Conservation (phyloP, 2,888 invertebrate species). For the Leptopterna dolabrata region DNA sequence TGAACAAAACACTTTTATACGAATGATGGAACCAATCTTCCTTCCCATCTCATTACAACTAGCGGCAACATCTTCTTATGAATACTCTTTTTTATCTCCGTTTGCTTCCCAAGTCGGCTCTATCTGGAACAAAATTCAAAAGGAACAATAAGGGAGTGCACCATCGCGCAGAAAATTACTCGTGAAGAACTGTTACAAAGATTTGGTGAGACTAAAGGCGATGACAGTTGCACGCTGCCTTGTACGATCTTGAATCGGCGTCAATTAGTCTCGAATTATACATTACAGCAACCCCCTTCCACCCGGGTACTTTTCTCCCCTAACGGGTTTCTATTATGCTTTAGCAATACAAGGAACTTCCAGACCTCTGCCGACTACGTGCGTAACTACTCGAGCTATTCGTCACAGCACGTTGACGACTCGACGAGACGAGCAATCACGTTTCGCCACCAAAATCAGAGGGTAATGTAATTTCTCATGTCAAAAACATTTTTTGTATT, state of each 20-base stretch:
- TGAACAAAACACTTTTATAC: no score
- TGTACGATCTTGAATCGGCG: constrained; percentile 11
- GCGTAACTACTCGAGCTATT: constrained; percentile 25
- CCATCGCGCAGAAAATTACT: constrained; percentile 27
- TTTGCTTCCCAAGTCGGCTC: neutral
- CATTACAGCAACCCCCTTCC: constrained; percentile 19
- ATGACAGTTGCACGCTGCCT: neutral
- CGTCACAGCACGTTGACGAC: constrained; percentile 29
- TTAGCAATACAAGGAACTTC: constrained; percentile 23
- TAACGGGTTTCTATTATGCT: constrained; percentile 40
- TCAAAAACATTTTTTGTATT: constrained; percentile 24
- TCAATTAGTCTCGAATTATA: constrained; percentile 42
- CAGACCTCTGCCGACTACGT: constrained; percentile 20
- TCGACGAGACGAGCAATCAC: constrained; percentile 34
- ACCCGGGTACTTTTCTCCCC: neutral
- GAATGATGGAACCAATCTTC: no score
- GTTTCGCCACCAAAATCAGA: constrained; percentile 41
- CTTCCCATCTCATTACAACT: no score
- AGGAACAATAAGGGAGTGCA: neutral
- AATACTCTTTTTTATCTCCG: neutral
- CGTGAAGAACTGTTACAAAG: constrained; percentile 29
- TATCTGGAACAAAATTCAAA: constrained; percentile 1
- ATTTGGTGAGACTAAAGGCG: constrained; percentile 32
- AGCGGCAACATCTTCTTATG: no score
- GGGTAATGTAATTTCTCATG: constrained; percentile 50